phyloP scores from a whole-genome alignment of 2,797 vertebrate genomes.

The Gymnodraco acuticeps region DNA sequence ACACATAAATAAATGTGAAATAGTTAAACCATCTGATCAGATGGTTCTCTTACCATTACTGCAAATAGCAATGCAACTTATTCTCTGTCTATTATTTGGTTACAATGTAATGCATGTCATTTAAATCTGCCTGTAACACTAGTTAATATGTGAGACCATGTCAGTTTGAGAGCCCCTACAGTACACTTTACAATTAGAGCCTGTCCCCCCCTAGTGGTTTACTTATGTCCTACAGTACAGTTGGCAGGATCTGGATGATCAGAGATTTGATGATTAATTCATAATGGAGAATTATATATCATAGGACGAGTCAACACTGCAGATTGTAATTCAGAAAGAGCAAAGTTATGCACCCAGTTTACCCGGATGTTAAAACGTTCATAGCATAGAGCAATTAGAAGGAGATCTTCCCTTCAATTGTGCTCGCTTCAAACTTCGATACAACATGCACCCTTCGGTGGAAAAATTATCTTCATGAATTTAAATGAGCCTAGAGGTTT shows the following conservation, averaged over 20 bases:
- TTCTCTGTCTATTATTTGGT: neutral
- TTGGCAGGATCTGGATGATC: neutral
- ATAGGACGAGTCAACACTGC: conserved; percentile 28
- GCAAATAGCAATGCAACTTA: neutral
- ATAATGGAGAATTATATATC: conserved; percentile 52
- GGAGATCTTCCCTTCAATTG: conserved; percentile 44
- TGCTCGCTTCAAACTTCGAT: conserved; percentile 47
- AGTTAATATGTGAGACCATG: neutral
- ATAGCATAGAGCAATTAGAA: conserved; percentile 55
- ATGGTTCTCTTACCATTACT: neutral
- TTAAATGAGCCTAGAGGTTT: conserved; percentile 55
- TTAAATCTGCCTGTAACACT: neutral
- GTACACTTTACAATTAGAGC: conserved; percentile 21
- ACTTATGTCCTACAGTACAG: conserved; percentile 3
- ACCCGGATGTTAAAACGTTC: conserved; percentile 64
- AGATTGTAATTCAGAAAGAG: conserved; percentile 46
- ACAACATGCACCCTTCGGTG: conserved; percentile 40
- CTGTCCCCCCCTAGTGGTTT: conserved; percentile 77
- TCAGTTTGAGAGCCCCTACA: neutral
- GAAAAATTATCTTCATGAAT: conserved; percentile 69
- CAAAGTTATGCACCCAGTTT: conserved; percentile 41
- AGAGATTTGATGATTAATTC: conserved; percentile 47
- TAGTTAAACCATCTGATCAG: neutral
- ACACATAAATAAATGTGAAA: too few relatives aligned
- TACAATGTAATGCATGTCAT: neutral